A percentile compares a stretch with the other conserved stretches of the same genome.
These are phyloP conservation scores for Chamaea fasciata DNA, from an alignment of 2,113 vertebrate species.

Conservation along the genomic window DNA sequence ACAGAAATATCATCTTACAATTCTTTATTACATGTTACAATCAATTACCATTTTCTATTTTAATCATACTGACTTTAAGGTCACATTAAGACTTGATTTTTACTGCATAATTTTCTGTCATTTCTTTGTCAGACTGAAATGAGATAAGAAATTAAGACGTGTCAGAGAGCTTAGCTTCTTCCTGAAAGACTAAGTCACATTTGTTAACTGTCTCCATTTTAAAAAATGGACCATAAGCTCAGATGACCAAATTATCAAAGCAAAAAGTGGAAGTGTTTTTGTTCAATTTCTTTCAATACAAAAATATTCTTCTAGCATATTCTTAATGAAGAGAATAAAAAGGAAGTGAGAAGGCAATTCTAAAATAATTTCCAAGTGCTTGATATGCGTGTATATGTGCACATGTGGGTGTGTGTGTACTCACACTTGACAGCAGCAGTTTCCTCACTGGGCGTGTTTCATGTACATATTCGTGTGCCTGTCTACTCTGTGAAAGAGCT, in stretches of 20 bases:
- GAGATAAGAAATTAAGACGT: not conserved
- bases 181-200: not conserved
- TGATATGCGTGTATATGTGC: rapidly evolving
- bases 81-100: not conserved
- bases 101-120: not conserved
- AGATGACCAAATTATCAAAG: not conserved
- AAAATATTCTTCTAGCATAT: not conserved
- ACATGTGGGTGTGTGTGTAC: not conserved
- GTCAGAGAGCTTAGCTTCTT: not conserved
- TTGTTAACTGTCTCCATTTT: not conserved
- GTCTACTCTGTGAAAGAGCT: not conserved
- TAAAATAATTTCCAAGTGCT: not conserved
- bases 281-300: not conserved
- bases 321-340: not conserved
- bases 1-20: not conserved
- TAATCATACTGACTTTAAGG: not conserved
- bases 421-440: not conserved
- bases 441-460: not conserved
- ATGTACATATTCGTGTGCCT: rapidly evolving
- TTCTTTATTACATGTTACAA: not conserved
- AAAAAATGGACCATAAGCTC: not conserved
- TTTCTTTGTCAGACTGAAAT: not conserved
- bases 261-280: not conserved
- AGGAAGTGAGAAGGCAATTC: not conserved
- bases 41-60: not conserved